A percentile compares a stretch with the other conserved stretches of the same genome.
These are phyloP conservation scores for Falco biarmicus DNA, from an alignment of 2,797 vertebrate species.

Conservation along the genomic window DNA sequence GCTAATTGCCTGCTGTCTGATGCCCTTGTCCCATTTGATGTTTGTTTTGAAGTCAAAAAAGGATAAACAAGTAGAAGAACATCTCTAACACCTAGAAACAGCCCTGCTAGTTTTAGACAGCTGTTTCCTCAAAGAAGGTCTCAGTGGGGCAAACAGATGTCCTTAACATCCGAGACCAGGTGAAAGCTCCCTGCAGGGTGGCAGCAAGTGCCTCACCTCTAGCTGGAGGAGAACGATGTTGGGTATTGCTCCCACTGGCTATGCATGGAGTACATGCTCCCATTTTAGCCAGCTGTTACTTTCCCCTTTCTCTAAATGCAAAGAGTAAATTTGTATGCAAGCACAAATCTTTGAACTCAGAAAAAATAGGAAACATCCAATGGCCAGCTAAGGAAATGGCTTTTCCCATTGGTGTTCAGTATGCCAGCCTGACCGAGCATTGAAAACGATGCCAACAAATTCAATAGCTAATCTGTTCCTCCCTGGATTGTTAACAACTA, in stretches of 20 bases:
- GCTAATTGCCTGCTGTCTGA: slow-evolving; percentile 63
- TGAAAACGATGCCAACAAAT: background rate
- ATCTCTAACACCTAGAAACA: background rate
- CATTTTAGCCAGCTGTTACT: background rate
- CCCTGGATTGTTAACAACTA: slow-evolving; percentile 11
- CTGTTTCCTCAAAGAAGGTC: background rate
- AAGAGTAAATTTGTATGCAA: background rate
- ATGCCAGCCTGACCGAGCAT: background rate
- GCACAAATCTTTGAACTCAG: background rate
- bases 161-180: background rate
- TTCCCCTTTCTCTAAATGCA: background rate
- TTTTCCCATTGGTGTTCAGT: slow-evolving; percentile 5
- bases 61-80: background rate
- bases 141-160: background rate
- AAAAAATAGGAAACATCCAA: background rate
- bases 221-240: background rate
- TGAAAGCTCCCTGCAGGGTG: background rate
- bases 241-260: background rate
- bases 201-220: background rate
- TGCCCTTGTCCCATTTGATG: slow-evolving; percentile 41
- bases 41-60: slow-evolving; percentile 31
- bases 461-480: slow-evolving; percentile 46
- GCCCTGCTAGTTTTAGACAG: background rate
- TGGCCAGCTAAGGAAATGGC: background rate
- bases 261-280: background rate